Evolutionary conservation across 2,113 vertebrate genomes (phyloP).

Genomic region (Pristiophorus japonicus): DNA sequence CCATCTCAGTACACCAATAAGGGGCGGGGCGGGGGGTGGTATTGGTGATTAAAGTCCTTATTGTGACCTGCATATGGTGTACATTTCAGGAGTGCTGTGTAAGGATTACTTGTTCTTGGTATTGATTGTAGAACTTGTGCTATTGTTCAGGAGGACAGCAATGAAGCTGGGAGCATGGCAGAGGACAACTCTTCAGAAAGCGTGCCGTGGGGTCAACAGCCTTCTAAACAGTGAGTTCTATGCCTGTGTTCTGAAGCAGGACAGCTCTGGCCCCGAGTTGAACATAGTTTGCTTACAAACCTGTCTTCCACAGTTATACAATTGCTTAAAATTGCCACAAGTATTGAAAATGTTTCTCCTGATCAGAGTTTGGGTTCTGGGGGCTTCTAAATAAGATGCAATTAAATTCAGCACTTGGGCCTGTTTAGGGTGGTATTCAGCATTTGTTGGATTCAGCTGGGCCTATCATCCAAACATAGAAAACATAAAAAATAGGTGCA

Average conservation of each 20-base stretch:
- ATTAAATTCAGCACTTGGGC: neutral
- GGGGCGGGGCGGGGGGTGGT: neutral
- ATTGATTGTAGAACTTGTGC: neutral
- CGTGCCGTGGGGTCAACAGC: constrained; percentile 66
- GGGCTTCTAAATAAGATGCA: neutral
- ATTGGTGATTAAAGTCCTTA: neutral
- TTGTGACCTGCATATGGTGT: neutral
- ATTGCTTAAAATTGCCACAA: neutral
- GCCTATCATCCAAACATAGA: neutral
- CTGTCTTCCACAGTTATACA: neutral
- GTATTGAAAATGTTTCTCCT: neutral
- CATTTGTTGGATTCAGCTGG: neutral
- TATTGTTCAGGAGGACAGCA: constrained; percentile 79
- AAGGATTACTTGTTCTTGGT: neutral
- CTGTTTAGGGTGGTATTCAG: neutral
- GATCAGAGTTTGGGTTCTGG: neutral
- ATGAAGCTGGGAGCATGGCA: constrained; percentile 75
- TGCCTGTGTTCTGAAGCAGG: neutral
- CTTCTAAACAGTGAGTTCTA: constrained; percentile 78
- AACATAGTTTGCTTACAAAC: neutral
- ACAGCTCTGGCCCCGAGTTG: neutral
- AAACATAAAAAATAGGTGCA: too few relatives aligned
- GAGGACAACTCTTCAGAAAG: constrained; percentile 72
- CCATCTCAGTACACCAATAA: neutral
- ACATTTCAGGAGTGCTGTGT: neutral